phyloP scores from a whole-genome alignment of 1,140 invertebrate species.

The Scaptomyza graminum region DNA sequence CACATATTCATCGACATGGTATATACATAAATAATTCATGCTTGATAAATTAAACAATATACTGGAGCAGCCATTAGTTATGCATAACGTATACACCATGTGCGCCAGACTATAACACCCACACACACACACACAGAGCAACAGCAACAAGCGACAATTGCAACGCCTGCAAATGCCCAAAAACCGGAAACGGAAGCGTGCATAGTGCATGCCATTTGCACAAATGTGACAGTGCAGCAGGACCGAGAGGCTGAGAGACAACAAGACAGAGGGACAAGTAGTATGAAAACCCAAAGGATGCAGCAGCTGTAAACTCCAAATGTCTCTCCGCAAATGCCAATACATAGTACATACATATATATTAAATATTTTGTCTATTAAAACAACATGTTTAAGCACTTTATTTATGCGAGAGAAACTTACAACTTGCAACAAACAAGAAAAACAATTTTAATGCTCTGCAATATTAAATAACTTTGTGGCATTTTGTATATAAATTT shows the following conservation, averaged over 20 bases:
- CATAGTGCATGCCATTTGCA: slow-evolving; percentile 78
- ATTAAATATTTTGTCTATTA: background rate
- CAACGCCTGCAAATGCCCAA: slow-evolving; percentile 72
- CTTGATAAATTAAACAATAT: slow-evolving; percentile 83
- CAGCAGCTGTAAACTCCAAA: slow-evolving; percentile 32
- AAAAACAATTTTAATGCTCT: background rate
- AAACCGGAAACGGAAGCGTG: slow-evolving; percentile 76
- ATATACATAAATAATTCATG: slow-evolving; percentile 78
- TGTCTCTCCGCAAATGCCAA: slow-evolving; percentile 1
- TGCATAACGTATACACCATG: slow-evolving; percentile 77
- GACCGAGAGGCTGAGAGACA: slow-evolving; percentile 18
- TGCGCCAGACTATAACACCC: slow-evolving; percentile 65
- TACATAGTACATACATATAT: background rate
- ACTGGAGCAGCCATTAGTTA: slow-evolving; percentile 75
- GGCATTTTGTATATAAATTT: too few relatives aligned
- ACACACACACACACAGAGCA: slow-evolving; percentile 18
- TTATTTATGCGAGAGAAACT: background rate
- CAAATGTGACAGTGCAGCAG: slow-evolving; percentile 54
- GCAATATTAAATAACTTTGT: background rate
- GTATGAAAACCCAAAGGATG: slow-evolving; percentile 3
- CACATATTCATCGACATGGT: slow-evolving; percentile 26
- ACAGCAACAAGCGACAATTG: slow-evolving; percentile 72
- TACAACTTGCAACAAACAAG: background rate
- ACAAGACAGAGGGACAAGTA: background rate
- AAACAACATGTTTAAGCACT: background rate